Evolutionary conservation across 2,113 vertebrate genomes (phyloP).

Genomic region (Lampris incognitus): DNA sequence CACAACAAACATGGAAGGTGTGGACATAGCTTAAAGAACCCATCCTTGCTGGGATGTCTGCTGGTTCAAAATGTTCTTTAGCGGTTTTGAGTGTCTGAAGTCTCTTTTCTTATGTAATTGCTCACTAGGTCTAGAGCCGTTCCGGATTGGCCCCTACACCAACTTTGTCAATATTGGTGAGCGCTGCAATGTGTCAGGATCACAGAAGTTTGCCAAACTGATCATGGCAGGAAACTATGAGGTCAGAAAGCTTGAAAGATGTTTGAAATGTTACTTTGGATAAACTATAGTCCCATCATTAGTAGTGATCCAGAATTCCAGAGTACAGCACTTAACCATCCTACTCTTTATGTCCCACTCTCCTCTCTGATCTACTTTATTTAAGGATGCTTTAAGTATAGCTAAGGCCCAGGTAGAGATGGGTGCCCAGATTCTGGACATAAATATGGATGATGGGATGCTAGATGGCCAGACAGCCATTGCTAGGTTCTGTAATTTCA

Average conservation of each 20-base stretch:
- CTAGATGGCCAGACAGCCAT: conserved; percentile 91
- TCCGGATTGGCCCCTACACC: conserved; percentile 93
- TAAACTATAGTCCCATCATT: neutral
- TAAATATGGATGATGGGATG: conserved; percentile 99
- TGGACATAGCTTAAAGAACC: no score
- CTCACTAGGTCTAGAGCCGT: conserved; percentile 90
- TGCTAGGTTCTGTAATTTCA: conserved; percentile 92
- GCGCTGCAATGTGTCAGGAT: conserved; percentile 97
- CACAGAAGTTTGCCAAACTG: conserved; percentile 93
- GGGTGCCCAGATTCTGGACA: conserved; percentile 95
- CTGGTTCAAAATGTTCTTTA: neutral
- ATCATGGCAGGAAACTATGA: conserved; percentile 95
- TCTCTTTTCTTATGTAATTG: neutral
- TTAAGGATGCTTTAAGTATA: conserved; percentile 90
- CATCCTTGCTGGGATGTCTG: neutral
- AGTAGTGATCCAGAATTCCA: neutral
- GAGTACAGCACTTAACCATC: neutral
- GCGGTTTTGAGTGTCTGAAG: conserved; percentile 17
- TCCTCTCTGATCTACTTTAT: conserved; percentile 13
- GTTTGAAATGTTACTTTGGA: neutral
- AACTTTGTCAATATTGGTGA: conserved; percentile 99
- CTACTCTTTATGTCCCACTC: neutral
- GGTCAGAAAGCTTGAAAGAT: conserved; percentile 74
- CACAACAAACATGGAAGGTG: no score
- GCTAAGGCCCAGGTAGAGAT: conserved; percentile 96